These are phyloP conservation scores for Loris lydekkerianus DNA, from an alignment of 2,797 vertebrate genomes.

Conservation along the genomic window DNA sequence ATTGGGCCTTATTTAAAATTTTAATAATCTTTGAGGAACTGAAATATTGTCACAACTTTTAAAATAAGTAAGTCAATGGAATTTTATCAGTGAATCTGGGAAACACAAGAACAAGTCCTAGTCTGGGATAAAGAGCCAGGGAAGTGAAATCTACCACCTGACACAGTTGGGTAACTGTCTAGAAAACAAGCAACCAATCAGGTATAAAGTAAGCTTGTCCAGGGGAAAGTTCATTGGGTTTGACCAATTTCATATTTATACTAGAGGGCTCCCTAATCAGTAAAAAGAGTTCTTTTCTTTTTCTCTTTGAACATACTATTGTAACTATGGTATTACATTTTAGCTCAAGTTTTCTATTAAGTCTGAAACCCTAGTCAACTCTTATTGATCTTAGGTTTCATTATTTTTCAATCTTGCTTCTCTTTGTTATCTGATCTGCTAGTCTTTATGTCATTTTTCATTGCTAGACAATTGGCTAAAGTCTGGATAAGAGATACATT, in stretches of 20 bases:
- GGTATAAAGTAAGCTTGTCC: not conserved
- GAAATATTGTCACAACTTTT: constrained; percentile 2
- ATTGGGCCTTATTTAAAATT: not conserved
- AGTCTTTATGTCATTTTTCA: constrained; percentile 47
- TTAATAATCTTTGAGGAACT: constrained; percentile 24
- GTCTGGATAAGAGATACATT: not conserved
- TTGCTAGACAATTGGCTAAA: not conserved
- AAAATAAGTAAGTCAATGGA: not conserved
- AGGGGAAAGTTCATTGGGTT: constrained; percentile 60
- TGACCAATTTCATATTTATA: constrained; percentile 31
- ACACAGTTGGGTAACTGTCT: constrained; percentile 55
- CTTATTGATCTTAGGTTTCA: constrained; percentile 12
- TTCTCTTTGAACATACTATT: constrained; percentile 23
- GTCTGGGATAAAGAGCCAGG: not conserved
- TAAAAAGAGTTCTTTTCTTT: not conserved
- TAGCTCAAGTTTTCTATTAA: constrained; percentile 25
- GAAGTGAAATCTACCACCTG: constrained; percentile 50
- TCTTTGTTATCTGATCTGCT: not conserved
- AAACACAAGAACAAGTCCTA: constrained; percentile 51
- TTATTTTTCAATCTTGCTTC: constrained; percentile 46
- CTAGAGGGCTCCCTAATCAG: not conserved
- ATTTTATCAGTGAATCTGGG: not conserved
- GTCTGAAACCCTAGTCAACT: not conserved
- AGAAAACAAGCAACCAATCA: constrained; percentile 39
- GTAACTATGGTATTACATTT: constrained; percentile 1